Evolutionary conservation across 2,797 vertebrate species (phyloP), one percentile per base, ranked within the genome.

Genomic region (Botia almorhae): DNA sequence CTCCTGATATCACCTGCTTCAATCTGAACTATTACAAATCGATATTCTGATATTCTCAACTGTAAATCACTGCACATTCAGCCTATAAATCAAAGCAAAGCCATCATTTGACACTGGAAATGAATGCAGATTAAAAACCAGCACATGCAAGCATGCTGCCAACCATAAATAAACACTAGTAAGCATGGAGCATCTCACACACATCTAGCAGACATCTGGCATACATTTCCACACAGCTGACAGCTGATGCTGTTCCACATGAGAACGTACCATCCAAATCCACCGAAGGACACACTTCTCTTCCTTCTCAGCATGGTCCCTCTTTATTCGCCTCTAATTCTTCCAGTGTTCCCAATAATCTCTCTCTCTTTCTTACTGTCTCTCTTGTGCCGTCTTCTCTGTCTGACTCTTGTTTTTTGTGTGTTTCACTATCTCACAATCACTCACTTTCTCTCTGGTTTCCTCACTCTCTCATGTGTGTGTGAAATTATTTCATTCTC

Each of bases 251-350:
- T 72, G 74, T 56, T 85, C 50, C 74, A 85, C 76, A 71, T 69
- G 43, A 77, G 76, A 46, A 87, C 92, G 86, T 87, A 92, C 93
- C 93, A 93, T 82, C 93, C 92, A 75, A 93, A 94, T 88, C 93
- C 93, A 76, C 93, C 93, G 11, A 92, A 94, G n/a, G 92, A 94
- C 75, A 90, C 92, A 71, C 93, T 93, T 87, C 93, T 93, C 91
- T 93, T 94, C 90, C 93, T 93, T 90, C 93, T 93, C 89, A 93
- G 91, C 93, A 94, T 94, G 89, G 84, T 91, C 21, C 73, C 84
- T 82, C 74, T 29, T 85, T 88, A 81, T 51, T 76, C 64, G 72
- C 71, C 72, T 85, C 76, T 70, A 89, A 84, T 88, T 79, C 88
- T 89, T 73, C 0, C 73, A 29, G 10, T 48, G 63, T 78, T 87